Conservation (phyloP, 2,888 invertebrate genomes). For the Pristionchus japonicus region DNA sequence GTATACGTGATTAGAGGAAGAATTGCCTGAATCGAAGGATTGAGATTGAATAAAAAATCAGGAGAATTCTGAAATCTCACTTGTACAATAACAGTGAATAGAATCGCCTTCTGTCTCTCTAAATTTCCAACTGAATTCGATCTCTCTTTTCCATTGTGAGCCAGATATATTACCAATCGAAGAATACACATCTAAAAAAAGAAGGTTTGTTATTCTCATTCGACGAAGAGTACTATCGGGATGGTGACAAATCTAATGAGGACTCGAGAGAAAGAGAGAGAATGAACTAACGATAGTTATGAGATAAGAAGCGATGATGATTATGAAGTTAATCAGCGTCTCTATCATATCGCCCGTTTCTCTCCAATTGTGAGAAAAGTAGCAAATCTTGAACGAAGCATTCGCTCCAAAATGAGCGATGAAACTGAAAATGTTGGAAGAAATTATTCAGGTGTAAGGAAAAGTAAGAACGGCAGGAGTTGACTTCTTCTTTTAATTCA, state of each 20-base stretch:
- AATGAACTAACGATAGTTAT: constrained; percentile 18
- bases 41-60: not conserved
- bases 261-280: not conserved
- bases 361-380: constrained; percentile 29
- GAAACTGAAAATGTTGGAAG: too few species aligned
- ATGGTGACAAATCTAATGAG: not conserved
- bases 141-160: not conserved
- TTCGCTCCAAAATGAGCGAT: not conserved
- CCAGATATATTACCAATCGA: not conserved
- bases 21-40: not conserved
- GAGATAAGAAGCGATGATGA: constrained; percentile 11
- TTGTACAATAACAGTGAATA: constrained; percentile 33
- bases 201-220: not conserved
- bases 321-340: not conserved
- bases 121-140: constrained; percentile 1
- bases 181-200: constrained; percentile 28
- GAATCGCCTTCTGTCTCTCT: constrained; percentile 37
- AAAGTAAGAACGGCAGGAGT: not conserved
- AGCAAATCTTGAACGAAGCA: not conserved
- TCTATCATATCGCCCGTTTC: constrained; percentile 34
- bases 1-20: constrained; percentile 34
- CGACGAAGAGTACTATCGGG: too few species aligned
- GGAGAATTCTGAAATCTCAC: not conserved
- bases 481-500: not conserved
- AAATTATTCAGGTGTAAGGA: not conserved